Evolutionary conservation across 2,888 invertebrate genomes (phyloP).

Genomic region (Chaetogeoica ovagalla): DNA sequence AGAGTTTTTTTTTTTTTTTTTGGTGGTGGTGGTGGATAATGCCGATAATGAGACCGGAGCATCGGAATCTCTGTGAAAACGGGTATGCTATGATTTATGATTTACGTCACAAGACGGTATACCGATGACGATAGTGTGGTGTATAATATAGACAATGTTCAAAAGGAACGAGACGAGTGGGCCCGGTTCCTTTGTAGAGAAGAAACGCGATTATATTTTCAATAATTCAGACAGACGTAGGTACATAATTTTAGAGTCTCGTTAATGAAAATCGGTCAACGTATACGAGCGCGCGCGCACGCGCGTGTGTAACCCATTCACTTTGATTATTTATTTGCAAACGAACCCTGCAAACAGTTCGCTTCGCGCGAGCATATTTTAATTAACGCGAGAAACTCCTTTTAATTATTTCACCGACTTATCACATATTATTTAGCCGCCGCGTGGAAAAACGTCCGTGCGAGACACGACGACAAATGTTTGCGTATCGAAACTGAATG

Average conservation of each 20-base stretch:
- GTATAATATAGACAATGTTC: too few species aligned
- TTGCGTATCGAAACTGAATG: not conserved
- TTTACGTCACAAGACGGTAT: too few species aligned
- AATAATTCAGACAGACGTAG: conserved; percentile 27
- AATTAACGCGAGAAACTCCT: conserved; percentile 24
- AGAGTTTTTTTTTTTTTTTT: too few species aligned
- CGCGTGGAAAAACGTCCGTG: conserved; percentile 3
- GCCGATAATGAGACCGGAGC: too few species aligned
- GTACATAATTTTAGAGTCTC: not conserved
- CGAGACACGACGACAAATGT: too few species aligned
- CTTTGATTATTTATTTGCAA: conserved; percentile 40
- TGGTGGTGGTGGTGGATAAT: too few species aligned
- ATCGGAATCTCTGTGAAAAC: too few species aligned
- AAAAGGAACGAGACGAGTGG: too few species aligned
- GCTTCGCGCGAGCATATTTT: conserved; percentile 23
- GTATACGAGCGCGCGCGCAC: not conserved
- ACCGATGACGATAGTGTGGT: too few species aligned
- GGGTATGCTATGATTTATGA: too few species aligned
- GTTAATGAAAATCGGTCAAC: conserved; percentile 29
- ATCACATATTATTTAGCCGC: not conserved
- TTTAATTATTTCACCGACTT: not conserved
- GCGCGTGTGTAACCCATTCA: conserved; percentile 8
- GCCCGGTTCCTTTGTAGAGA: not conserved
- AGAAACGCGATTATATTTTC: conserved; percentile 31
- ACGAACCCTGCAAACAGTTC: not conserved